phyloP scores from a whole-genome alignment of 1,140 invertebrate species.

The Bicyclus anynana region DNA sequence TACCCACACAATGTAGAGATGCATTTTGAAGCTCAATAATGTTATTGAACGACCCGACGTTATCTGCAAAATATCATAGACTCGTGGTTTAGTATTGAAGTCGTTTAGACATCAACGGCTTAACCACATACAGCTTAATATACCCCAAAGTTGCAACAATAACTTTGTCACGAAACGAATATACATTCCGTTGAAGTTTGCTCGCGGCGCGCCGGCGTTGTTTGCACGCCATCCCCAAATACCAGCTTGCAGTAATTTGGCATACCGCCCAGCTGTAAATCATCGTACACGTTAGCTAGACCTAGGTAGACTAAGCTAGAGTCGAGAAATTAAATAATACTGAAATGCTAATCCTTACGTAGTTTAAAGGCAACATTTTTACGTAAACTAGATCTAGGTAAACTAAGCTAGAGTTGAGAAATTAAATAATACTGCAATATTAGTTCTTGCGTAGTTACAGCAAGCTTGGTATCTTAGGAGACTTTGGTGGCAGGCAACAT shows the following conservation, averaged over 20 bases:
- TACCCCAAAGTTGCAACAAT: neutral
- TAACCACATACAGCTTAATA: neutral
- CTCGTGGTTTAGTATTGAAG: neutral
- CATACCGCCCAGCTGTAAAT: neutral
- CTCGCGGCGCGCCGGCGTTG: neutral
- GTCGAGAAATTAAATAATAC: neutral
- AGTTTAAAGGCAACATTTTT: too few relatives aligned
- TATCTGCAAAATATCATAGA: neutral
- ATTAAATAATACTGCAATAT: neutral
- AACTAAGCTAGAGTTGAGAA: neutral
- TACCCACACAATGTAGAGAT: too few relatives aligned
- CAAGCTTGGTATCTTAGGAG: too few relatives aligned
- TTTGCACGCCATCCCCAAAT: neutral
- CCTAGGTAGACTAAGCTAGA: neutral
- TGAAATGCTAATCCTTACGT: too few relatives aligned
- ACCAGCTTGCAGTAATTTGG: conserved; percentile 3
- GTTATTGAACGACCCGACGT: too few relatives aligned
- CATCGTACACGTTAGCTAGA: neutral
- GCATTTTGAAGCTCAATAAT: too few relatives aligned
- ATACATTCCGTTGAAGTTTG: neutral
- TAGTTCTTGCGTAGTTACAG: too few relatives aligned
- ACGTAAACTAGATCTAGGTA: neutral
- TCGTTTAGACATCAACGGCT: neutral
- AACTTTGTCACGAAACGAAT: neutral
- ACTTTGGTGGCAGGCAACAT: too few relatives aligned